Conservation (phyloP, 2,888 invertebrate species). For the Trissoscelio sp. region DNA sequence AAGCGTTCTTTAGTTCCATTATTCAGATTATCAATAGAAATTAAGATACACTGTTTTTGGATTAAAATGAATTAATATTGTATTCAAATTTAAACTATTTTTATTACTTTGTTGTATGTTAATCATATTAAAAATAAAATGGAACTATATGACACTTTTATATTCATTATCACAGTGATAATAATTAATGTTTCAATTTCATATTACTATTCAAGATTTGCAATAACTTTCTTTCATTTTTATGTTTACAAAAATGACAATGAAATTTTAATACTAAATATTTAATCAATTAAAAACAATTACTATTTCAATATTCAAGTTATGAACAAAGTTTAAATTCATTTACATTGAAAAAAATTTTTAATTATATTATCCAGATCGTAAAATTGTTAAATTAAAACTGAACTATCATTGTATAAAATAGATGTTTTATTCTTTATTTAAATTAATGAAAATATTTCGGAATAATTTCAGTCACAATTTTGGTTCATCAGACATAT, state of each 20-base stretch:
- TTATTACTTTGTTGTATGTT: constrained; percentile 6
- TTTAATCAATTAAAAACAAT: no score
- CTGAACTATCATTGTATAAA: constrained; percentile 2
- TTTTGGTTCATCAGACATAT: not conserved
- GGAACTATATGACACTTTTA: no score
- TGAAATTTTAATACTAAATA: no score
- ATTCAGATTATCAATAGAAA: no score
- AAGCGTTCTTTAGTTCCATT: not conserved
- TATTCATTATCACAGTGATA: constrained; percentile 27
- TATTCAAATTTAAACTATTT: constrained; percentile 7
- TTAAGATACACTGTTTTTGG: no score
- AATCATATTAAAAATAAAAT: no score
- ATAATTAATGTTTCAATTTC: constrained; percentile 35
- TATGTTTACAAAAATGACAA: constrained; percentile 8
- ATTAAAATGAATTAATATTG: no score
- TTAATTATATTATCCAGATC: not conserved
- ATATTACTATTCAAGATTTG: not conserved
- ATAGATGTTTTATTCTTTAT: constrained; percentile 13
- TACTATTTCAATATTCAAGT: no score
- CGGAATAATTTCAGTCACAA: constrained; percentile 6
- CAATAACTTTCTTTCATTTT: constrained; percentile 39
- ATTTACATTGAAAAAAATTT: not conserved
- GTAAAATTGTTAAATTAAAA: not conserved
- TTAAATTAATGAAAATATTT: constrained; percentile 1
- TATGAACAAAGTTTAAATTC: not conserved